Conservation (phyloP, 2,797 vertebrate genomes). For the Morus bassanus region DNA sequence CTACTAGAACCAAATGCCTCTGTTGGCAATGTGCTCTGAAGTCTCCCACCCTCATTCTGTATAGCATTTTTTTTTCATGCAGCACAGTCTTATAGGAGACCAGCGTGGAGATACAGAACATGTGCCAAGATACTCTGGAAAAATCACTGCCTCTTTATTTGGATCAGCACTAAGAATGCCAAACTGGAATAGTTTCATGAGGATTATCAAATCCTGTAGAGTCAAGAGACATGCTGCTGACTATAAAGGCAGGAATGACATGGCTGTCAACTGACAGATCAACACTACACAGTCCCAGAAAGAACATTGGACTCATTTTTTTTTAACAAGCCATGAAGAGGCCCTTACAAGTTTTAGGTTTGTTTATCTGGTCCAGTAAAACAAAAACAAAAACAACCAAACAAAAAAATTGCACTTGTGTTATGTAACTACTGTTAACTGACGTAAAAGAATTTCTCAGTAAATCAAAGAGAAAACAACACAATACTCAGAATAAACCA, state of each 20-base stretch:
- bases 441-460: background rate
- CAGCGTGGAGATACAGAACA: background rate
- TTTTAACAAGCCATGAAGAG: background rate
- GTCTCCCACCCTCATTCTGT: background rate
- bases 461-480: background rate
- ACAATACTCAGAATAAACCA: background rate
- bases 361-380: background rate
- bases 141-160: background rate
- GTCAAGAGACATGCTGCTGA: rapidly evolving
- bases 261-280: background rate
- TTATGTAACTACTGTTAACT: background rate
- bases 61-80: background rate
- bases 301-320: background rate
- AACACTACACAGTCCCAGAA: background rate
- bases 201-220: background rate
- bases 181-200: background rate
- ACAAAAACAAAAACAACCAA: background rate
- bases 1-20: background rate
- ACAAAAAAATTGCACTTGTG: background rate
- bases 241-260: background rate
- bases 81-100: background rate
- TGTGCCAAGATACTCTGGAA: background rate
- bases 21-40: background rate
- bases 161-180: background rate
- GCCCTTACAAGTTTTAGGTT: background rate